These are phyloP conservation scores for Apostichopus leukothele DNA, from an alignment of 53 echinoderm and acorn worm species.

Conservation along the genomic window DNA sequence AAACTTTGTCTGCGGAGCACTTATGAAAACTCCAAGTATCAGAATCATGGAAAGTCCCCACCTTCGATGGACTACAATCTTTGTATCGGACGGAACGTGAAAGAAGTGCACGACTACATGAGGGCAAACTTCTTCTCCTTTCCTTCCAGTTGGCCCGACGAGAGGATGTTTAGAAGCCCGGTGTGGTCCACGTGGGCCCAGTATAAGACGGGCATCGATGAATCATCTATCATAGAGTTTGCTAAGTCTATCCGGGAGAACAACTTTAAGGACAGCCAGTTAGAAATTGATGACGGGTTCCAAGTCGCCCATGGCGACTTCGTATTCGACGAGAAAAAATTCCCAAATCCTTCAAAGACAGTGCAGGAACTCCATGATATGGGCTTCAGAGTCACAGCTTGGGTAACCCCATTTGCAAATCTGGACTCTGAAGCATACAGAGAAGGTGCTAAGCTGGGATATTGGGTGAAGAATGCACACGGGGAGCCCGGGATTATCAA, in stretches of 20 bases:
- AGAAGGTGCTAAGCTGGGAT: conserved; percentile 69
- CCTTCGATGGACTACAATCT: conserved; percentile 62
- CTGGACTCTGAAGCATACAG: conserved; percentile 56
- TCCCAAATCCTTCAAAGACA: conserved; percentile 64
- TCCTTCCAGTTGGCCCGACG: conserved; percentile 65
- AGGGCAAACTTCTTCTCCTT: conserved; percentile 49
- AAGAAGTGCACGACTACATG: conserved; percentile 70
- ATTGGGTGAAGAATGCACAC: conserved; percentile 68
- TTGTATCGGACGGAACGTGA: conserved; percentile 63
- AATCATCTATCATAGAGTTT: conserved; percentile 55
- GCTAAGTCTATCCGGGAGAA: conserved; percentile 67
- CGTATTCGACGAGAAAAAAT: conserved; percentile 72
- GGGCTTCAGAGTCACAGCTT: conserved; percentile 78
- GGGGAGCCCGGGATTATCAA: conserved; percentile 56
- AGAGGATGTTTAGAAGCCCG: conserved; percentile 68
- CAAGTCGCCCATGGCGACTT: conserved; percentile 70
- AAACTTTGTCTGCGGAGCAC: conserved; percentile 72
- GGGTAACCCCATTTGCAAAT: conserved; percentile 89
- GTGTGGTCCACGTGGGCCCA: conserved; percentile 90
- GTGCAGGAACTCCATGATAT: conserved; percentile 62
- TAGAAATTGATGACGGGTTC: conserved; percentile 86
- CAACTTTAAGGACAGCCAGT: conserved; percentile 78
- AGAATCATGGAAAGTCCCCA: conserved; percentile 36
- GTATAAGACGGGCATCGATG: conserved; percentile 64
- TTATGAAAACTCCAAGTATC: conserved; percentile 62